Percentiles rank a stretch among this genome's conserved stretches.
Conservation (phyloP, 1,140 invertebrate genomes). For the Adelges cooleyi region DNA sequence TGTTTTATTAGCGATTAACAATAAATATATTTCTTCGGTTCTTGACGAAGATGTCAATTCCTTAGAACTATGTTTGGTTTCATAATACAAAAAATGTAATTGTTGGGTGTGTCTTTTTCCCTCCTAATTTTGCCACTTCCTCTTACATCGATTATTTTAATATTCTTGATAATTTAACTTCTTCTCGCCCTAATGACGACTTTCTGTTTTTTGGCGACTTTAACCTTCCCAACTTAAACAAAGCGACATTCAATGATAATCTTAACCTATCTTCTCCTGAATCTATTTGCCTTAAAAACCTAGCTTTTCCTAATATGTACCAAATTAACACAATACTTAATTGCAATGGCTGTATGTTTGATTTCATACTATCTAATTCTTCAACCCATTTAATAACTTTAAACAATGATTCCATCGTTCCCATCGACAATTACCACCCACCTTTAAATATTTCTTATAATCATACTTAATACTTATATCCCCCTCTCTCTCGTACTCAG, state of each 20-base stretch:
- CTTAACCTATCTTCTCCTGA: neutral
- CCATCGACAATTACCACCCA: neutral
- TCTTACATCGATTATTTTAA: neutral
- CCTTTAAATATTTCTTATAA: neutral
- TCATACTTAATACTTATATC: neutral
- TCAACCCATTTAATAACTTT: neutral
- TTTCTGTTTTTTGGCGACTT: neutral
- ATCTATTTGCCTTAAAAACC: neutral
- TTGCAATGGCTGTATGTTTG: neutral
- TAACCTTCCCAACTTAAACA: neutral
- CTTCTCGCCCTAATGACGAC: neutral
- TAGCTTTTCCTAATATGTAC: neutral
- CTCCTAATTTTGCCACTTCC: neutral
- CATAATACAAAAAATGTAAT: neutral
- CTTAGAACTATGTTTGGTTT: neutral
- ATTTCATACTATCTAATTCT: neutral
- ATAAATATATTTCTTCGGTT: neutral
- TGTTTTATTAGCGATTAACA: neutral
- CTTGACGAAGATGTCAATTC: neutral
- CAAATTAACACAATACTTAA: neutral
- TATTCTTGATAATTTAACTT: neutral
- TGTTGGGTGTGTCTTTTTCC: neutral
- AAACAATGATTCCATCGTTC: neutral
- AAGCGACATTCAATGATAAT: neutral
- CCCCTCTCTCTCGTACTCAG: neutral